Percentiles rank a stretch among this genome's conserved stretches.
Conservation (phyloP, 2,113 vertebrate genomes). For the Mustelus asterias region DNA sequence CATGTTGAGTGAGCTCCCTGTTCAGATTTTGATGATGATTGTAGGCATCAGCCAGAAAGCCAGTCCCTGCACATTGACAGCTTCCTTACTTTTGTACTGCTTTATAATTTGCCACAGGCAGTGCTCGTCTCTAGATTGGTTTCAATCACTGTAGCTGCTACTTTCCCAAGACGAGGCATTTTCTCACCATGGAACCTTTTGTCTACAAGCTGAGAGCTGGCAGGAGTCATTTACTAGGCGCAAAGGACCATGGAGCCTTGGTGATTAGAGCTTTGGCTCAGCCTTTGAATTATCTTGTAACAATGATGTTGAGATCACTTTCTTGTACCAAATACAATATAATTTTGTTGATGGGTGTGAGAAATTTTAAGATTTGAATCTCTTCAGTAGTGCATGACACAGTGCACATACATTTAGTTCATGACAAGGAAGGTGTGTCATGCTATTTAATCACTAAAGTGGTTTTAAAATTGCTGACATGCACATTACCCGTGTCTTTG, state of each 20-base stretch:
- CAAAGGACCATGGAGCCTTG: neutral
- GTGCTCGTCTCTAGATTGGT: neutral
- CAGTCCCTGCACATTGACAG: neutral
- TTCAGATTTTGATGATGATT: neutral
- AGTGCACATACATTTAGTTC: neutral
- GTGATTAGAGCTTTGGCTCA: neutral
- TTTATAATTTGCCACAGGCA: neutral
- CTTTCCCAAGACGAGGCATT: neutral
- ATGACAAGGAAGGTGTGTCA: conserved; percentile 21
- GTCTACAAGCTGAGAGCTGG: neutral
- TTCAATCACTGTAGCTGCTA: neutral
- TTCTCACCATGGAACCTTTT: neutral
- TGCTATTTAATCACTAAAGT: conserved; percentile 25
- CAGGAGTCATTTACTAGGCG: neutral
- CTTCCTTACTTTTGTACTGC: neutral
- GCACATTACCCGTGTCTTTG: neutral
- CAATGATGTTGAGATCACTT: neutral
- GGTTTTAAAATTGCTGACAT: conserved; percentile 33
- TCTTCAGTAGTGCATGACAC: conserved; percentile 23
- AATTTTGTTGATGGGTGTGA: neutral
- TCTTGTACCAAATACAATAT: neutral
- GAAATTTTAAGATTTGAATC: neutral
- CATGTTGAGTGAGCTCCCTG: neutral
- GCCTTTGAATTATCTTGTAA: neutral
- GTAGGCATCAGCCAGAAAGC: neutral